Base-by-base conservation (phyloP, 1,140 invertebrate genomes). In the Centruroides sculpturatus region DNA sequence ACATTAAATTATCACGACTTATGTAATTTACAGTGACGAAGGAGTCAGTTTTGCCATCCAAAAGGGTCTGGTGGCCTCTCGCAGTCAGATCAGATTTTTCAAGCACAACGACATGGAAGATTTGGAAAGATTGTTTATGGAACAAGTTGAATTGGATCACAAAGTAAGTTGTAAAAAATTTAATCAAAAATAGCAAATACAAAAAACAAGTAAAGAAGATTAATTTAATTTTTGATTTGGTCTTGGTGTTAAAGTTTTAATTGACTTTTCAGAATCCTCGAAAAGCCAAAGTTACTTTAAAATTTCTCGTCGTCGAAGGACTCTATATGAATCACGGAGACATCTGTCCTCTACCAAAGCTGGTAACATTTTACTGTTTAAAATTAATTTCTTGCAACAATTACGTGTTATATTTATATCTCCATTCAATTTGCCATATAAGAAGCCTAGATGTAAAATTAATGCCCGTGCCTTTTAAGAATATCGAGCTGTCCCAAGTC, bases 31-130 rank as follows among this genome's bases (percentile, higher is more conserved):
- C 69, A 85, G 87, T 11, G 93, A 97, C 79, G 91, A 93, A 76
- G 83, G 82, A 66, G 85, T 91, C 0, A 89, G 91, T 77, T 96
- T 95, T 78, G 81, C 95, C 0, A 92, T 98, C 63, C 92, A 97
- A 76, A 92, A 97, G 74, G 95, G 95, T 1, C 71, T 98, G 3
- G 81, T 89, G 70, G 92, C 94, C 0, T 89, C 93, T 0, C 79
- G 91, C 64, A 92, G 89, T 70, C 83, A 79, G 41, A 79, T 97
- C 23, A 77, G 80, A 36, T 97, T 83, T 73, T 99, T 96, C 72
- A 86, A 92, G 68, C 95, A 99, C 69, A 99, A 99, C 74, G 83
- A 97, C 71, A 81, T 86, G 67, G 73, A 83, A 4, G 84, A 98
- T 75, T 78, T 99, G 54, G 83, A 91, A 72, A 73, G 81, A 54